These are phyloP conservation scores for Pseudomyrmex concolor DNA, from an alignment of 1,140 invertebrate species.

Conservation along the genomic window DNA sequence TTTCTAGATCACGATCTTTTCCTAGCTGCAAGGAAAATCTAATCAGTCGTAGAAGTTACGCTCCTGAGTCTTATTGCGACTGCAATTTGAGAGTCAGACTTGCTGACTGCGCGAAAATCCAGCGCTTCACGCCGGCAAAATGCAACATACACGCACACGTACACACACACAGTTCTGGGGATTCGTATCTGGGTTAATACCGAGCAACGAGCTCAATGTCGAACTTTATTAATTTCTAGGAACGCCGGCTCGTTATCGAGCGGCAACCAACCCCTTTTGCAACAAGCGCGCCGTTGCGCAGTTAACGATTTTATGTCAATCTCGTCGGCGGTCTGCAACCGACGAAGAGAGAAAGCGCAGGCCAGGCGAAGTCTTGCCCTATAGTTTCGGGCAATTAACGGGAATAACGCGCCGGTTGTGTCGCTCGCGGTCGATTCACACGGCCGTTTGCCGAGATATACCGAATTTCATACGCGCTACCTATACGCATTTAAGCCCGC, in stretches of 20 bases:
- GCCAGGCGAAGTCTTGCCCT: slow-evolving; percentile 7
- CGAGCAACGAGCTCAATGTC: slow-evolving; percentile 38
- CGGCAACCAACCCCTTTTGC: slow-evolving; percentile 8
- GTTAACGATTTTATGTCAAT: slow-evolving; percentile 80
- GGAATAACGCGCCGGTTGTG: not conserved
- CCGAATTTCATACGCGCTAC: slow-evolving; percentile 11
- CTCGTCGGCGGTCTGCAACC: slow-evolving; percentile 11
- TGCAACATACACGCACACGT: not conserved
- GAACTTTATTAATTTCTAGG: slow-evolving; percentile 73
- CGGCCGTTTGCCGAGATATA: too few species aligned
- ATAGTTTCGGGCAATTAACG: slow-evolving; percentile 30
- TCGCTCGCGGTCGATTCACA: slow-evolving; percentile 18
- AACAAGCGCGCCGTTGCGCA: slow-evolving; percentile 2
- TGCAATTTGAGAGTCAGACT: slow-evolving; percentile 13
- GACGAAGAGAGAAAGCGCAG: slow-evolving; percentile 11
- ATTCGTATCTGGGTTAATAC: slow-evolving; percentile 49
- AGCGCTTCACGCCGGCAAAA: slow-evolving; percentile 1
- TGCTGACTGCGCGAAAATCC: slow-evolving; percentile 22
- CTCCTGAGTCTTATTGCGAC: slow-evolving; percentile 33
- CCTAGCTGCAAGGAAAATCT: not conserved
- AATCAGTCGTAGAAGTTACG: slow-evolving; percentile 17
- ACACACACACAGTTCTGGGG: not conserved
- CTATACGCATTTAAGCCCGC: not conserved
- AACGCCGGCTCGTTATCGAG: slow-evolving; percentile 58
- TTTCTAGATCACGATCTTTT: not conserved